phyloP scores from a whole-genome alignment of 2,113 vertebrate genomes.

The Eurystomus gularis region DNA sequence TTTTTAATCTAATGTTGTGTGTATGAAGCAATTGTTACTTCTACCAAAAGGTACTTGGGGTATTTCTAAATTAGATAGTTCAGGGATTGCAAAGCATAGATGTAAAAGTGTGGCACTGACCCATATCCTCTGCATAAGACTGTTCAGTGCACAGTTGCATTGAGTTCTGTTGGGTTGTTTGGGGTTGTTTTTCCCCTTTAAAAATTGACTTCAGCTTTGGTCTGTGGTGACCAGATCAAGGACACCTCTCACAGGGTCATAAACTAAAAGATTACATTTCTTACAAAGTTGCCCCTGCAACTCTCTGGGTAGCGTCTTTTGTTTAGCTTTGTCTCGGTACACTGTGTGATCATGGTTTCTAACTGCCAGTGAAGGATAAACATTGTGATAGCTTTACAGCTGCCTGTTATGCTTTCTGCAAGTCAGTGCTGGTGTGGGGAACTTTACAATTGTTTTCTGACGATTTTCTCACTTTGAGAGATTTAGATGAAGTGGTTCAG shows the following conservation, averaged over 20 bases:
- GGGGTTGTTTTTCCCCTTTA: rapidly evolving
- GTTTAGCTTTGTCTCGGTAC: background rate
- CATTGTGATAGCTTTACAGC: background rate
- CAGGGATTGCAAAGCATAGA: background rate
- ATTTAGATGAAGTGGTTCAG: background rate
- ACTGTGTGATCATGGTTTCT: background rate
- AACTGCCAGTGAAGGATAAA: background rate
- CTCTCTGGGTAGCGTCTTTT: background rate
- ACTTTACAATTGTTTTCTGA: background rate
- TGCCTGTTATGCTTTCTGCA: background rate
- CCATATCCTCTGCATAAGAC: background rate
- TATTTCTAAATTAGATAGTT: background rate
- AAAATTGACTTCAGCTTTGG: background rate
- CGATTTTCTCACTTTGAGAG: background rate
- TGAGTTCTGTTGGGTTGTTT: background rate
- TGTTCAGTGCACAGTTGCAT: background rate
- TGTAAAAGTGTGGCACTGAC: background rate
- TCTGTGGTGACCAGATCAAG: background rate
- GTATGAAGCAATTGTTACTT: background rate
- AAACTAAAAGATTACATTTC: background rate
- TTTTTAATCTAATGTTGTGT: background rate
- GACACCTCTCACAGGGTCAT: background rate
- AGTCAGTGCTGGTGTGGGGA: background rate
- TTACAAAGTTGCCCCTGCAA: rapidly evolving
- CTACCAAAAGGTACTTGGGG: rapidly evolving